phyloP scores from a whole-genome alignment of 2,888 invertebrate species.

The Aphidius colemani region DNA sequence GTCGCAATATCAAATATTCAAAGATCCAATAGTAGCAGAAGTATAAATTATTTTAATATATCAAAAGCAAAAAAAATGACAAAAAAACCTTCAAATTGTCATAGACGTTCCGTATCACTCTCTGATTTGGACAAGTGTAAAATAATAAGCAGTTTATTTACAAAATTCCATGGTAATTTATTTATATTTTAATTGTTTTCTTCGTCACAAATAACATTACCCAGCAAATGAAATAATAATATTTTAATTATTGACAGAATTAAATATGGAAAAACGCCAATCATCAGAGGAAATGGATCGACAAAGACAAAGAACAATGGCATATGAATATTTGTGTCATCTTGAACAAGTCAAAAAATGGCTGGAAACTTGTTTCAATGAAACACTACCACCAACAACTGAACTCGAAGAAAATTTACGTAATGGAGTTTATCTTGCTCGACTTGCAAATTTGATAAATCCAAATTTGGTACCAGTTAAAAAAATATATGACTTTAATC shows the following conservation, averaged over 20 bases:
- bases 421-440: constrained; percentile 79
- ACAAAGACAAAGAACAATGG: constrained; percentile 72
- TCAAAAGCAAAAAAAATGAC: too few species aligned
- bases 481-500: constrained; percentile 75
- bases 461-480: constrained; percentile 70
- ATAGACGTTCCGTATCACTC: too few species aligned
- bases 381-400: constrained; percentile 69
- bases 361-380: constrained; percentile 73
- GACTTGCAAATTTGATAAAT: constrained; percentile 72
- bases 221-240: too few species aligned
- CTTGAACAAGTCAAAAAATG: constrained; percentile 80
- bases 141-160: too few species aligned
- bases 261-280: constrained; percentile 51
- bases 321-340: constrained; percentile 80
- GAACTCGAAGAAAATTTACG: constrained; percentile 75
- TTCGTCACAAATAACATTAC: too few species aligned
- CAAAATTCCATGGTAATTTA: too few species aligned
- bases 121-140: too few species aligned
- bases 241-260: neutral
- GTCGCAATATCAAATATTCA: too few species aligned
- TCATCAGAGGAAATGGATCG: constrained; percentile 77
- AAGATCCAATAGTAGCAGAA: too few species aligned
- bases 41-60: too few species aligned
- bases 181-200: too few species aligned
- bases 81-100: too few species aligned